Conservation (phyloP, 1,140 invertebrate species). For the Meteorus sp. region DNA sequence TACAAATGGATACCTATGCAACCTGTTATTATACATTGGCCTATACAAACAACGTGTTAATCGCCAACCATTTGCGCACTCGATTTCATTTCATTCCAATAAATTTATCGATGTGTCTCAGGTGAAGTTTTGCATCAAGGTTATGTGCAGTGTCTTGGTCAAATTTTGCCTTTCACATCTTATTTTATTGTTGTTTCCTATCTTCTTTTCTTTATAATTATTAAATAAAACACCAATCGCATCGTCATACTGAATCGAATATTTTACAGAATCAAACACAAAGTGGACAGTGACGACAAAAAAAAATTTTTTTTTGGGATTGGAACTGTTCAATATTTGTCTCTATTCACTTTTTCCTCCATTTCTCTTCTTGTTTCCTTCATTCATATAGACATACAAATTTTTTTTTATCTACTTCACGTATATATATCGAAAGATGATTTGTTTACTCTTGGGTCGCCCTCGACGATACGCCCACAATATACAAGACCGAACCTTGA, state of each 20-base stretch:
- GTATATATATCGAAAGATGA: slow-evolving; percentile 5
- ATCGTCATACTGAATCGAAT: no score
- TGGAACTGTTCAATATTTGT: no score
- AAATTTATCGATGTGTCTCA: slow-evolving; percentile 3
- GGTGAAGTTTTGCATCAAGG: no score
- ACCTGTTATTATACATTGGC: slow-evolving; percentile 60
- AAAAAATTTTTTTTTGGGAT: no score
- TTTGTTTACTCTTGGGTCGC: slow-evolving; percentile 38
- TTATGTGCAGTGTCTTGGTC: no score
- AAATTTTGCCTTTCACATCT: no score
- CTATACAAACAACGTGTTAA: slow-evolving; percentile 61
- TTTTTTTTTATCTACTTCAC: not conserved
- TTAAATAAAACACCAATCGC: no score
- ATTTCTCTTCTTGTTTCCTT: not conserved
- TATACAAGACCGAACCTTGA: slow-evolving; percentile 53
- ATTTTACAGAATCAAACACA: no score
- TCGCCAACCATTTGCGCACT: slow-evolving; percentile 46
- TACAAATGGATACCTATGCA: slow-evolving; percentile 56
- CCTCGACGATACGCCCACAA: slow-evolving; percentile 27
- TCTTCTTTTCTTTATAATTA: not conserved
- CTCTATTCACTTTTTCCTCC: no score
- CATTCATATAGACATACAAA: not conserved
- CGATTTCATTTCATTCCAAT: slow-evolving; percentile 31
- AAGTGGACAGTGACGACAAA: no score
- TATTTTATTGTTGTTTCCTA: no score